Percentiles rank a stretch among this genome's conserved stretches.
Evolutionary conservation across 2,888 invertebrate species (phyloP).

Genomic region (Timema podura): DNA sequence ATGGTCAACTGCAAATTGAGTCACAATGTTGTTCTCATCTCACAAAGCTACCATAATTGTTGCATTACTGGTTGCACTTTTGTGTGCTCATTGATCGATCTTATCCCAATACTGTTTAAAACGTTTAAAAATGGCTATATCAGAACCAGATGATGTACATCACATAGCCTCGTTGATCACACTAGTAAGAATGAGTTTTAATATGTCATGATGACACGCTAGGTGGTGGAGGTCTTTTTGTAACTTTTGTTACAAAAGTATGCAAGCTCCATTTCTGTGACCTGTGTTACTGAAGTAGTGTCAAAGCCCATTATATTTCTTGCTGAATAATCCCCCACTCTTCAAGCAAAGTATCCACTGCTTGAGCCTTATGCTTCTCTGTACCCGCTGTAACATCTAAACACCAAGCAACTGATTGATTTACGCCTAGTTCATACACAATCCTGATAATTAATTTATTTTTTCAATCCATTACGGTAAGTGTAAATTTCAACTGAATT

Average conservation of each 20-base stretch:
- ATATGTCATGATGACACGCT: background rate
- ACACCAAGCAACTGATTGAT: background rate
- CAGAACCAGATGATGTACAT: background rate
- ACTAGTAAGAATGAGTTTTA: slow-evolving; percentile 6
- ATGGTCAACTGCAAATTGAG: slow-evolving; percentile 10
- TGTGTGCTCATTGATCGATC: background rate
- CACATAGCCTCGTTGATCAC: background rate
- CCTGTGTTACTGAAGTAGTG: background rate
- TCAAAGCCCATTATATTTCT: slow-evolving; percentile 2
- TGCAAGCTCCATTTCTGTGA: background rate
- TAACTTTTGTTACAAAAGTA: background rate
- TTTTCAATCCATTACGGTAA: too few species aligned
- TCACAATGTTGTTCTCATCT: background rate
- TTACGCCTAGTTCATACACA: too few species aligned
- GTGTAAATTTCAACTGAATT: too few species aligned
- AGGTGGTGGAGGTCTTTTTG: slow-evolving; percentile 1
- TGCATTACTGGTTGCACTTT: background rate
- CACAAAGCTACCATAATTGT: background rate
- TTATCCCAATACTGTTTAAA: background rate
- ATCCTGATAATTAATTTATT: too few species aligned
- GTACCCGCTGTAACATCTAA: background rate
- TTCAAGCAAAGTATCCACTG: slow-evolving; percentile 2
- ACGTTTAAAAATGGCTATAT: background rate
- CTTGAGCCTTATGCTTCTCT: background rate
- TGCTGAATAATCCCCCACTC: background rate